These are phyloP conservation scores for Nephrotoma guestfalica DNA, from an alignment of 2,888 invertebrate species.

Conservation along the genomic window DNA sequence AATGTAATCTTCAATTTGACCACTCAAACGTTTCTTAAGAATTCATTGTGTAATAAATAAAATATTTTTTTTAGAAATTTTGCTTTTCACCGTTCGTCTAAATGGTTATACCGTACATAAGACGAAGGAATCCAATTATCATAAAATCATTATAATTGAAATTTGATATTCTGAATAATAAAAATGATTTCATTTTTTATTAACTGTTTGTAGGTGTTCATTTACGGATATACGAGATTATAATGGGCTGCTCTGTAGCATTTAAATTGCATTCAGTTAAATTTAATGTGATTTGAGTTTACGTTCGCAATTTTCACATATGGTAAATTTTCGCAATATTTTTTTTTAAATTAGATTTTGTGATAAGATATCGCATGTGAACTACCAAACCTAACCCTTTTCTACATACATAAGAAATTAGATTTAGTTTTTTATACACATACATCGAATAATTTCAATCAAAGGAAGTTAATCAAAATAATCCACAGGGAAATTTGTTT, in stretches of 20 bases:
- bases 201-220: background rate
- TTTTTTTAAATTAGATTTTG: background rate
- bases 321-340: background rate
- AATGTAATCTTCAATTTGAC: background rate
- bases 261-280: background rate
- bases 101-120: background rate
- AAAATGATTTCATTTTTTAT: background rate
- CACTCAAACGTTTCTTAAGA: background rate
- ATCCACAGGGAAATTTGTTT: background rate
- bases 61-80: background rate
- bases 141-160: background rate
- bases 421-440: background rate
- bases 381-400: background rate
- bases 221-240: background rate
- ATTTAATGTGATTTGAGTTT: background rate
- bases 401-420: background rate
- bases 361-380: background rate
- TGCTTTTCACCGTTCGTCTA: background rate
- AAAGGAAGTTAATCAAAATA: background rate
- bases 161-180: background rate
- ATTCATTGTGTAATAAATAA: background rate
- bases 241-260: background rate
- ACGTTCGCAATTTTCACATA: background rate
- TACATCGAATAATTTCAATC: background rate
- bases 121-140: background rate